Percentiles rank a stretch among this genome's conserved stretches.
These are phyloP conservation scores for roundworm (Caenorhabditis elegans) DNA, from an alignment of 1,140 invertebrate genomes.

Conservation along the genomic window DNA sequence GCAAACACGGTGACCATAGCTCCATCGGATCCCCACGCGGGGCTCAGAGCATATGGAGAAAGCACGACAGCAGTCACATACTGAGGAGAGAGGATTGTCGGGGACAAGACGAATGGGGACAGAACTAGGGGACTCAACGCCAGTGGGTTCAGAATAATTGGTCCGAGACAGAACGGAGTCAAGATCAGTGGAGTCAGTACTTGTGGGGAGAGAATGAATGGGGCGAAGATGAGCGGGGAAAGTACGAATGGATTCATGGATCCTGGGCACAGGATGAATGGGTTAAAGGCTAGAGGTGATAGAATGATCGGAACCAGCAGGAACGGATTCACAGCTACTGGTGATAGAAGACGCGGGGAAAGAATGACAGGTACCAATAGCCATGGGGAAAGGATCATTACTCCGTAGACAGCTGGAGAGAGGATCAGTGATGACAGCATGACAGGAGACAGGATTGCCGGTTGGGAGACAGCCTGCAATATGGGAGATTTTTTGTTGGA, in stretches of 20 bases:
- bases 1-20: slow-evolving; percentile 52
- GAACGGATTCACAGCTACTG: slow-evolving; percentile 20
- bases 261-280: slow-evolving; percentile 37
- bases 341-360: slow-evolving; percentile 17
- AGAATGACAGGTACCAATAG: slow-evolving; percentile 46
- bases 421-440: slow-evolving; percentile 56
- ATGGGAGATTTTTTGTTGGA: too few relatives aligned
- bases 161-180: slow-evolving; percentile 51
- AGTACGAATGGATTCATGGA: slow-evolving; percentile 50
- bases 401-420: slow-evolving; percentile 43
- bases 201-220: slow-evolving; percentile 48
- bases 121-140: slow-evolving; percentile 49
- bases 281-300: slow-evolving; percentile 48
- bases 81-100: slow-evolving; percentile 55
- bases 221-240: slow-evolving; percentile 47
- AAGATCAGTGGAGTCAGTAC: slow-evolving; percentile 48
- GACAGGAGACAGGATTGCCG: slow-evolving; percentile 56
- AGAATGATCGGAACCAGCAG: slow-evolving; percentile 49
- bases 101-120: slow-evolving; percentile 53
- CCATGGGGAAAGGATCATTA: slow-evolving; percentile 39
- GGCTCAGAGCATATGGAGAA: slow-evolving; percentile 59
- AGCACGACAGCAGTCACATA: slow-evolving; percentile 56
- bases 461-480: slow-evolving; percentile 46
- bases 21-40: slow-evolving; percentile 52
- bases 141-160: slow-evolving; percentile 50